A percentile compares a stretch with the other conserved stretches of the same genome.
Evolutionary conservation across 2,888 invertebrate genomes (phyloP).

Genomic region (Orchesellides sinensis): DNA sequence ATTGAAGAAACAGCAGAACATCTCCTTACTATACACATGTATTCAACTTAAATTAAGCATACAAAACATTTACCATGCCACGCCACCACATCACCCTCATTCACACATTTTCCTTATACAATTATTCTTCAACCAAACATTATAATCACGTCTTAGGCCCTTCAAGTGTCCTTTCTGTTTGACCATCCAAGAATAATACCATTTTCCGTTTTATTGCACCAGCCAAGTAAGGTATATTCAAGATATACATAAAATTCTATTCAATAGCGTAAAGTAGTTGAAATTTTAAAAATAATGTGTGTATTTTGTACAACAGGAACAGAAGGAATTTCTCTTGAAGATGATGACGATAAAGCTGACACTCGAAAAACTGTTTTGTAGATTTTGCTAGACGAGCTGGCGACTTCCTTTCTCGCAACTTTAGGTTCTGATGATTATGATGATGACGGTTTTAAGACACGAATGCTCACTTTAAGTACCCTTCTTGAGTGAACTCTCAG

Average conservation of each 20-base stretch:
- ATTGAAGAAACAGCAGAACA: too few relatives aligned
- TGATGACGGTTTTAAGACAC: slow-evolving; percentile 23
- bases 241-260: too few relatives aligned
- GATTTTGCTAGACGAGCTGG: slow-evolving; percentile 48
- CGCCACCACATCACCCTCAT: not conserved
- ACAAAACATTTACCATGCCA: too few relatives aligned
- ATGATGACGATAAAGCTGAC: not conserved
- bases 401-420: slow-evolving; percentile 40
- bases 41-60: too few relatives aligned
- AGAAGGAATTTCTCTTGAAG: slow-evolving; percentile 21
- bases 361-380: slow-evolving; percentile 35
- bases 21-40: too few relatives aligned
- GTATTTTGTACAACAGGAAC: not conserved
- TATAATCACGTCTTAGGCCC: slow-evolving; percentile 1
- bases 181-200: not conserved
- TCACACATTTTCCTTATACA: slow-evolving; percentile 8
- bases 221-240: too few relatives aligned
- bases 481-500: slow-evolving; percentile 26
- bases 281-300: slow-evolving; percentile 38
- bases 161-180: slow-evolving; percentile 5
- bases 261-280: slow-evolving; percentile 15
- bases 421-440: slow-evolving; percentile 27
- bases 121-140: not conserved
- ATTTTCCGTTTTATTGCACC: not conserved
- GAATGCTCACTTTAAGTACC: slow-evolving; percentile 45